These are phyloP conservation scores for Sericinus montela DNA, from an alignment of 2,888 invertebrate species.

Conservation along the genomic window DNA sequence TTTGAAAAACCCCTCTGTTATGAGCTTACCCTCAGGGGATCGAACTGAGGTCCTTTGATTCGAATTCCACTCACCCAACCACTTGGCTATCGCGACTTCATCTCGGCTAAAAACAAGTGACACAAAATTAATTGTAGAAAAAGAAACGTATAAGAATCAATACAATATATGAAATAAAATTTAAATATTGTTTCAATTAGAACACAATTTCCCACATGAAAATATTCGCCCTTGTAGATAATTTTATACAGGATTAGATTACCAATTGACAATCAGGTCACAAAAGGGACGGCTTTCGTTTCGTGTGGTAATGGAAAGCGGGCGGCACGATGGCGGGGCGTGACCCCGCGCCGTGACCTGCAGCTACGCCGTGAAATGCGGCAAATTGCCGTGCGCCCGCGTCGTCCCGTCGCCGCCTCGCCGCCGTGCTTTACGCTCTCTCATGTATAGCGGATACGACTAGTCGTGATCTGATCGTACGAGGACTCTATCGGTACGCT, in stretches of 20 bases:
- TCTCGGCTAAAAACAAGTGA: too few relatives aligned
- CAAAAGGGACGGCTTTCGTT: conserved; percentile 45
- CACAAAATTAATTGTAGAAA: too few relatives aligned
- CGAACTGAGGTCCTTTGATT: too few relatives aligned
- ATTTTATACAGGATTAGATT: conserved; percentile 9
- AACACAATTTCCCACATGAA: too few relatives aligned
- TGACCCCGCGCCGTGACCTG: conserved; percentile 69
- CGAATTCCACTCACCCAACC: too few relatives aligned
- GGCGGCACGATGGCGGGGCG: conserved; percentile 47
- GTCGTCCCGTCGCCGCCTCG: conserved; percentile 17
- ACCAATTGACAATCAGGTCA: conserved; percentile 14
- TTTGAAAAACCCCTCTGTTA: too few relatives aligned
- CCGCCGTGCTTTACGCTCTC: conserved; percentile 36
- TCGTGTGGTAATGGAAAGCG: conserved; percentile 45
- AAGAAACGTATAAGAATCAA: too few relatives aligned
- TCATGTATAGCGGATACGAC: conserved; percentile 28
- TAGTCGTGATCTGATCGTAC: conserved; percentile 7
- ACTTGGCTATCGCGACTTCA: too few relatives aligned
- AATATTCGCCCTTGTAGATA: background rate
- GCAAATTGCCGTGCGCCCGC: conserved; percentile 76
- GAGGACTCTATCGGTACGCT: background rate
- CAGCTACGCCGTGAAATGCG: conserved; percentile 65
- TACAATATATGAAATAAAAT: too few relatives aligned
- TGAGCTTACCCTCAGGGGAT: too few relatives aligned
- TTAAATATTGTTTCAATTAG: too few relatives aligned